Conservation (phyloP, 2,888 invertebrate species). For the Papilio elwesi region DNA sequence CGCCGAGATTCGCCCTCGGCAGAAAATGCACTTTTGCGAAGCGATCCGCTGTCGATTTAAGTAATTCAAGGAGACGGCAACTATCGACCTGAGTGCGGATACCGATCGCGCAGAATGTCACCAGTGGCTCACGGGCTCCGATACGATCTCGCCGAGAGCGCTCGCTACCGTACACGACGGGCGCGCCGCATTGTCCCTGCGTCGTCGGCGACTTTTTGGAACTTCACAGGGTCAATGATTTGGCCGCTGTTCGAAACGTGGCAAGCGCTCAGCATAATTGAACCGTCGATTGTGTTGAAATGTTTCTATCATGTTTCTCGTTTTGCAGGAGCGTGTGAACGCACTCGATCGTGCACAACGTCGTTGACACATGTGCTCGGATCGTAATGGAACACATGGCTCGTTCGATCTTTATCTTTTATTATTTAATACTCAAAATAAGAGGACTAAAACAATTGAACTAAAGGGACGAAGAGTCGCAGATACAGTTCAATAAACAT, state of each 20-base stretch:
- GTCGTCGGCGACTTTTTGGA: constrained; percentile 43
- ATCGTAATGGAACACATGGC: constrained; percentile 32
- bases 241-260: constrained; percentile 2
- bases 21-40: constrained; percentile 81
- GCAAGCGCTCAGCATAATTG: constrained; percentile 26
- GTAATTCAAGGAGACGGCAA: constrained; percentile 67
- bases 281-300: constrained; percentile 25
- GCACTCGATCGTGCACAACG: constrained; percentile 24
- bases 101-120: constrained; percentile 62
- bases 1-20: constrained; percentile 70
- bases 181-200: constrained; percentile 53
- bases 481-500: not conserved
- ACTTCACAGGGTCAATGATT: constrained; percentile 41
- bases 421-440: constrained; percentile 10
- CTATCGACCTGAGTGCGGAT: constrained; percentile 68
- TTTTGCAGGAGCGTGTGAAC: constrained; percentile 38
- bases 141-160: constrained; percentile 52
- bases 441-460: not conserved
- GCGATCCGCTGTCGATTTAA: constrained; percentile 78
- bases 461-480: not conserved
- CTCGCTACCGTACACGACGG: constrained; percentile 41
- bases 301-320: constrained; percentile 32
- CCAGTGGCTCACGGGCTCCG: constrained; percentile 47
- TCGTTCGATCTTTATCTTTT: constrained; percentile 17
- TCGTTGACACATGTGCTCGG: constrained; percentile 35